Evolutionary conservation across 2,888 invertebrate species (phyloP), one percentile per base, ranked within the genome.

Genomic region (Diploptera punctata): DNA sequence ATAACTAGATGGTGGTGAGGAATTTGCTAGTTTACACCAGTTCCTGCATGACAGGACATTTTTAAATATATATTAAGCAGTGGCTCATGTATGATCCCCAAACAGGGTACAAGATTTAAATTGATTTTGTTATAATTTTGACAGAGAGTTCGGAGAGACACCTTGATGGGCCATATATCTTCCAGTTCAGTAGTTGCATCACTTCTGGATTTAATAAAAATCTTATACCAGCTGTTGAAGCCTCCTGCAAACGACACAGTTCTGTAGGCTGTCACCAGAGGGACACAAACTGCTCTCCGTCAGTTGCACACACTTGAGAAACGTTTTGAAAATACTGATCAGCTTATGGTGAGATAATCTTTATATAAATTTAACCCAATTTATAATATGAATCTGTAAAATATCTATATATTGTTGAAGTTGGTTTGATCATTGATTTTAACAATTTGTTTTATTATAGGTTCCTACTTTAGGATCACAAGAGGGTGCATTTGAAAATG

Each of bases 401-500:
- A n/a, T n/a, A n/a, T n/a, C n/a, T n/a, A n/a, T n/a, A n/a, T n/a
- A n/a, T n/a, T n/a, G n/a, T n/a, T n/a, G n/a, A n/a, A n/a, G n/a
- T n/a, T n/a, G n/a, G n/a, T n/a, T n/a, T n/a, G n/a, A n/a, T n/a
- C n/a, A n/a, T n/a, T n/a, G n/a, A n/a, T n/a, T n/a, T n/a, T n/a
- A n/a, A n/a, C n/a, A n/a, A n/a, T n/a, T n/a, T n/a, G n/a, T n/a
- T n/a, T n/a, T n/a, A n/a, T n/a, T n/a, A n/a, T n/a, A 81, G 82
- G 78, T 86, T 7, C 89, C 91, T 1, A 90, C 90, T 0, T 79
- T 92, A 79, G 97, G 98, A 13, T 98, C 97, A 0, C 98, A 98
- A 84, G 98, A 98, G 83, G 97, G 98, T 0, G 98, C 98, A 0
- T 98, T 98, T 84, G 98, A 99, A 84, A 98, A 98, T 82, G 98